phyloP scores from a whole-genome alignment of 2,888 invertebrate genomes.

The Polyommatus icarus region DNA sequence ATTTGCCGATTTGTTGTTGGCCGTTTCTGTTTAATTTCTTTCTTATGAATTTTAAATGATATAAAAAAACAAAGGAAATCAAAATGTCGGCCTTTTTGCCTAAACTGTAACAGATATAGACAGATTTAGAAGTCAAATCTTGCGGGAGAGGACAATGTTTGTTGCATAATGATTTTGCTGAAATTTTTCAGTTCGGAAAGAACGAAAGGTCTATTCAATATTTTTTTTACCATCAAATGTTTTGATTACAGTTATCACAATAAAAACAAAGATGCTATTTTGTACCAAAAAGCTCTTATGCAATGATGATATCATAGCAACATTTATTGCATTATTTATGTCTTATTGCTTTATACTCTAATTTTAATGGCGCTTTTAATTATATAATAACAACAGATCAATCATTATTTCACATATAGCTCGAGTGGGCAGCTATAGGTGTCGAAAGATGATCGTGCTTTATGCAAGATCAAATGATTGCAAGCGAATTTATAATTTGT shows the following conservation, averaged over 20 bases:
- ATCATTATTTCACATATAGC: constrained; percentile 25
- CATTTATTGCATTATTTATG: neutral
- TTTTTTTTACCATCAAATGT: neutral
- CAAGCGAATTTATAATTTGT: constrained; percentile 3
- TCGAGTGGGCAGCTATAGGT: neutral
- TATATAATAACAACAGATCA: constrained; percentile 18
- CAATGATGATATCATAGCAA: neutral
- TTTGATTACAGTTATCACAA: too few relatives aligned
- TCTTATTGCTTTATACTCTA: constrained; percentile 13
- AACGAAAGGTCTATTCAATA: neutral
- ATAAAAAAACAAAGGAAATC: too few relatives aligned
- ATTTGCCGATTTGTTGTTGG: neutral
- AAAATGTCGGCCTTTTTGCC: too few relatives aligned
- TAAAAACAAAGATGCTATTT: too few relatives aligned
- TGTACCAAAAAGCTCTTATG: neutral
- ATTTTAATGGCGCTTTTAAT: constrained; percentile 19
- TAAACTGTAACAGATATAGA: too few relatives aligned
- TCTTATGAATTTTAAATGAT: too few relatives aligned
- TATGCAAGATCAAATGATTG: neutral
- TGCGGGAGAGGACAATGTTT: too few relatives aligned
- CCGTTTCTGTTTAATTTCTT: too few relatives aligned
- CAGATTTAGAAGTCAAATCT: too few relatives aligned
- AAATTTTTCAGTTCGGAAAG: neutral
- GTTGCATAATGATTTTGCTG: neutral
- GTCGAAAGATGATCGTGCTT: constrained; percentile 23